A percentile compares a stretch with the other conserved stretches of the same genome.
These are phyloP conservation scores for Myotis findleyi DNA, from an alignment of 2,797 vertebrate genomes.

Conservation along the genomic window DNA sequence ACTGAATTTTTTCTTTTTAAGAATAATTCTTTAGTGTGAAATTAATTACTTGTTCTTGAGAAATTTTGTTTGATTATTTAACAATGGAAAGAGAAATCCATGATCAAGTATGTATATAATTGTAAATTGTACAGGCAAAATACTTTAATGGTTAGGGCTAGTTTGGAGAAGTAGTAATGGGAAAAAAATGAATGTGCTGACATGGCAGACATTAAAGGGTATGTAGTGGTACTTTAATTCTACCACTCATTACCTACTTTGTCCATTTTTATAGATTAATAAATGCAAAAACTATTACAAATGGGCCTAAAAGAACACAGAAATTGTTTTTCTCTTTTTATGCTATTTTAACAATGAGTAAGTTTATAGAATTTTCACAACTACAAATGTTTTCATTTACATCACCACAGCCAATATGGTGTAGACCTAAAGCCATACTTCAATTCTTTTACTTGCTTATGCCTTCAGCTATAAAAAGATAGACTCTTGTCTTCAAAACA, in stretches of 20 bases:
- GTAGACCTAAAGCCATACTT: neutral
- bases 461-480: neutral
- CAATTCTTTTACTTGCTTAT: neutral
- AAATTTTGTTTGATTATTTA: neutral
- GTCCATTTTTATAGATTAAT: neutral
- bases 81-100: neutral
- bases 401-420: neutral
- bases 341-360: neutral
- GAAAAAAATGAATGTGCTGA: neutral
- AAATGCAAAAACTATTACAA: neutral
- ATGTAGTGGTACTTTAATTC: neutral
- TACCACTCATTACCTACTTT: neutral
- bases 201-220: neutral
- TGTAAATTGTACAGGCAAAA: neutral
- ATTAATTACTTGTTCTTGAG: neutral
- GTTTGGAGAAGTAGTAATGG: neutral
- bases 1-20: neutral
- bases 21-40: neutral
- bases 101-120: neutral
- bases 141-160: neutral
- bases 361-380: neutral
- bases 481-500: fast-evolving
- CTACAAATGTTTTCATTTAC: neutral
- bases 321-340: neutral
- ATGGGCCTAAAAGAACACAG: neutral